Conservation (phyloP, 2,797 vertebrate genomes). For the Urocyon cinereoargenteus region DNA sequence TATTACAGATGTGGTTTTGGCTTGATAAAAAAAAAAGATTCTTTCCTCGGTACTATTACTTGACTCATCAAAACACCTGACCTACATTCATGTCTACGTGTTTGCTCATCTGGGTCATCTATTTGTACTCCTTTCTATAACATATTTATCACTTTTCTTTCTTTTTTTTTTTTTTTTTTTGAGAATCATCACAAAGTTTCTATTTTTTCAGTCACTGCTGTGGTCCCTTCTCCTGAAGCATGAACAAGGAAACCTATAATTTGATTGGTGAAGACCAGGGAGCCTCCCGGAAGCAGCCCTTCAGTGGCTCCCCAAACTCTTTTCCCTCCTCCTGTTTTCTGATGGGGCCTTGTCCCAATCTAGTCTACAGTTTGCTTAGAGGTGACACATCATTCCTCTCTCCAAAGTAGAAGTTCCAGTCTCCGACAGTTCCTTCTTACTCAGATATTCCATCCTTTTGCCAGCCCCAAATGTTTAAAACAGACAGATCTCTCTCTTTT, state of each 20-base stretch:
- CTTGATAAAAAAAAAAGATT: neutral
- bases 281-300: neutral
- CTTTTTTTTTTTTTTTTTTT: constrained; percentile 6
- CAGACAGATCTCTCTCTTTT: neutral
- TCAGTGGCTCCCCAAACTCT: neutral
- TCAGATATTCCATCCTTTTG: neutral
- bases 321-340: neutral
- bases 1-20: neutral
- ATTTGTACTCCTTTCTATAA: neutral
- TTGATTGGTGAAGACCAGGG: neutral
- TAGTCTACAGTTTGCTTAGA: neutral
- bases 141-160: neutral
- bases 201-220: neutral
- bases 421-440: neutral
- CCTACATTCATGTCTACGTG: neutral
- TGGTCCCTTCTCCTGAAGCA: neutral
- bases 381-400: neutral
- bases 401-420: neutral
- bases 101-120: neutral
- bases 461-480: constrained; percentile 27
- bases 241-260: neutral
- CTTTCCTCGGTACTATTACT: neutral
- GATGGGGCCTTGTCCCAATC: neutral
- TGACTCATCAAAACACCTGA: neutral
- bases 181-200: neutral